Percentiles rank a stretch among this genome's conserved stretches.
Conservation (phyloP, 2,888 invertebrate species). For the Willowsia nigromaculata region DNA sequence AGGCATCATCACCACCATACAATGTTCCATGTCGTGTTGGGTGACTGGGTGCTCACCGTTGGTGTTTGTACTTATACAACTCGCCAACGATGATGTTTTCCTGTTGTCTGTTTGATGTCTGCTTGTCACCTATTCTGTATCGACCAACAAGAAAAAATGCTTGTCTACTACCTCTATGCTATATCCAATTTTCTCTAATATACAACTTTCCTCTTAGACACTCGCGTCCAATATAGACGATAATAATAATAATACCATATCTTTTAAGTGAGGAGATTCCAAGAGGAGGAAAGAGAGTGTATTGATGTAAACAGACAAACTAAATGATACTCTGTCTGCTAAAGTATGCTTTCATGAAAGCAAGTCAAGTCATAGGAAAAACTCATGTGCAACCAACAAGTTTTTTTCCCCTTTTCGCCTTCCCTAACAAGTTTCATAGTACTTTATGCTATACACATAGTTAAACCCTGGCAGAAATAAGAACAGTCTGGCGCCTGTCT, state of each 20-base stretch:
- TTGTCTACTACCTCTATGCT: background rate
- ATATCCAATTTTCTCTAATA: background rate
- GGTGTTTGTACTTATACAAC: conserved; percentile 30
- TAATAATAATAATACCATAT: background rate
- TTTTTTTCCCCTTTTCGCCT: background rate
- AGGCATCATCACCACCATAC: background rate
- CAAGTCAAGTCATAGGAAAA: background rate
- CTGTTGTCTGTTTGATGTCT: conserved; percentile 63
- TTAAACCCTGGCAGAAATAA: conserved; percentile 5
- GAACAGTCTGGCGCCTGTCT: conserved; percentile 8
- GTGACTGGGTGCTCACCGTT: conserved; percentile 48
- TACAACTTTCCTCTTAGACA: background rate
- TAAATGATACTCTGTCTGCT: background rate
- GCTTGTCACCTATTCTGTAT: conserved; percentile 47
- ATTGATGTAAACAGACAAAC: background rate
- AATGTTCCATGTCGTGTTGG: background rate
- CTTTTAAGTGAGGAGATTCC: background rate
- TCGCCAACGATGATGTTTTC: conserved; percentile 42
- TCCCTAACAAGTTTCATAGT: background rate
- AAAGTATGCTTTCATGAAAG: background rate
- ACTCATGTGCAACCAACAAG: background rate
- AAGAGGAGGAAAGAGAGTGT: background rate
- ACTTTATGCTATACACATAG: background rate
- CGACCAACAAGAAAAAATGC: conserved; percentile 24
- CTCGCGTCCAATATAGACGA: background rate